Evolutionary conservation across 2,113 vertebrate species (phyloP).

Genomic region (Hylia prasina): DNA sequence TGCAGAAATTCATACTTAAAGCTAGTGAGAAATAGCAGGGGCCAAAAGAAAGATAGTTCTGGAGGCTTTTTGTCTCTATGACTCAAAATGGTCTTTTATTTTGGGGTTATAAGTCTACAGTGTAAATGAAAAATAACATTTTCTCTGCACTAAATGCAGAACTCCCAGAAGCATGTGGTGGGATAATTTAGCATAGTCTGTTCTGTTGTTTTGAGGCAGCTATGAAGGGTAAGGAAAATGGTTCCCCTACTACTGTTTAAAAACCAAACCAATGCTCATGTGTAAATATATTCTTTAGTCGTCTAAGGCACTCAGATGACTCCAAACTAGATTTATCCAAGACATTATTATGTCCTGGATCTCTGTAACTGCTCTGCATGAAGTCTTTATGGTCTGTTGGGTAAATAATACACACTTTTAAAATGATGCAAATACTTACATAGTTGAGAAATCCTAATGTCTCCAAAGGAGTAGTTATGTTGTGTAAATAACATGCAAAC

Average conservation of each 20-base stretch:
- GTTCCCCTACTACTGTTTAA: neutral
- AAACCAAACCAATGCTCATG: neutral
- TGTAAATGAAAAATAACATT: neutral
- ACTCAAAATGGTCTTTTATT: neutral
- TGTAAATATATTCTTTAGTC: neutral
- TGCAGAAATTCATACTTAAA: neutral
- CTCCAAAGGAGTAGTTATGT: neutral
- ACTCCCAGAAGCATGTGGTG: neutral
- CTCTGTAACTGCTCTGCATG: constrained; percentile 28
- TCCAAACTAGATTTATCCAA: constrained; percentile 14
- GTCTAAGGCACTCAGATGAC: neutral
- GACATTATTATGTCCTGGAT: neutral
- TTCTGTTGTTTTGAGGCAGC: neutral
- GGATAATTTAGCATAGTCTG: neutral
- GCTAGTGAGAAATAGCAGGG: neutral
- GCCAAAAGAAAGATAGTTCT: neutral
- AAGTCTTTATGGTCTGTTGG: constrained; percentile 32
- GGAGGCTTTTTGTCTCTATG: neutral
- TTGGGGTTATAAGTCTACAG: neutral
- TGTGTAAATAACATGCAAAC: constrained; percentile 15
- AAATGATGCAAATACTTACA: neutral
- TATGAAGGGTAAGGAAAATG: neutral
- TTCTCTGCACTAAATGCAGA: neutral
- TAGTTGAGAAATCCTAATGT: neutral
- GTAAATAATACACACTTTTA: constrained; percentile 9